Percentiles rank a stretch among this genome's conserved stretches.
Evolutionary conservation across 1,140 invertebrate genomes (phyloP).

Genomic region (Leucophenga varia): DNA sequence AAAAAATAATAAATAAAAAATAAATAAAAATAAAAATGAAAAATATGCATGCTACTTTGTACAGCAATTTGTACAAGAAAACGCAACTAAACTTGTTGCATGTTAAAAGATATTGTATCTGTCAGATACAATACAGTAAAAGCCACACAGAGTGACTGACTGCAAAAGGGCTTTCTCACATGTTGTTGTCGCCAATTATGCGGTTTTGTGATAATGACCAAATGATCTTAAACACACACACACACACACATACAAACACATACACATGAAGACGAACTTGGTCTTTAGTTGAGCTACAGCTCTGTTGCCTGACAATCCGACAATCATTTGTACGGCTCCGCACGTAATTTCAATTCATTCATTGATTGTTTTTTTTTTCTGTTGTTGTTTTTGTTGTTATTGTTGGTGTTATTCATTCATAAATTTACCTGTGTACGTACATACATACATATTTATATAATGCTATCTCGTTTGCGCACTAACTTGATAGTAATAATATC

Average conservation of each 20-base stretch:
- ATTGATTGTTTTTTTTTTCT: no score
- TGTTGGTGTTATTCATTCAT: slow-evolving; percentile 48
- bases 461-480: no score
- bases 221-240: slow-evolving; percentile 29
- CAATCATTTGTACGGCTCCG: neutral
- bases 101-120: no score
- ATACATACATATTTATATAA: no score
- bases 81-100: no score
- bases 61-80: slow-evolving; percentile 20
- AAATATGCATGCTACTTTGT: no score
- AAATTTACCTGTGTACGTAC: slow-evolving; percentile 55
- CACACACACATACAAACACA: neutral
- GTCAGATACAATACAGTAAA: no score
- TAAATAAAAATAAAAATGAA: no score
- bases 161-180: slow-evolving; percentile 13
- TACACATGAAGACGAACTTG: neutral
- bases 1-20: no score
- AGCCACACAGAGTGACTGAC: no score
- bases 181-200: slow-evolving; percentile 51
- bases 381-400: no score
- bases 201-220: slow-evolving; percentile 54
- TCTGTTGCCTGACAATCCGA: neutral
- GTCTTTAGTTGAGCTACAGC: slow-evolving; percentile 2
- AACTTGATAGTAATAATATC: no score
- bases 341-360: slow-evolving; percentile 55